Base-by-base conservation (phyloP, 2,797 vertebrate species). In the Macropus fuliginosus region DNA sequence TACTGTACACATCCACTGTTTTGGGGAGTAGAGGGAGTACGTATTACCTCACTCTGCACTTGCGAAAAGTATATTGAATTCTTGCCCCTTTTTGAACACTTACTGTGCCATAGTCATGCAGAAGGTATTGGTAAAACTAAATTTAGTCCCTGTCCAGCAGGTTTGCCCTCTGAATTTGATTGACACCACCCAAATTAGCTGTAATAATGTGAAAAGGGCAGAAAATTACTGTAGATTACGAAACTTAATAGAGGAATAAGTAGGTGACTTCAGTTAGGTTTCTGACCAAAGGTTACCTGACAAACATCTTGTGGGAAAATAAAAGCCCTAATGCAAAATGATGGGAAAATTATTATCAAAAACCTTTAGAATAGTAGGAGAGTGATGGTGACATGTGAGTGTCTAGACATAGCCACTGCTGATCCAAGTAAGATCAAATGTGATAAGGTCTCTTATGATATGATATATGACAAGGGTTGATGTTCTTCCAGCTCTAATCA, bases 91-190 rank as follows among this genome's bases (percentile, higher is more conserved):
- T 31, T 91, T 40, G 81, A 81, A 91, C 27, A 91, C 46, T 59
- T 92, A 91, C 34, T 91, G 6, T 11, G 55, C 12, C 40, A 54
- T 5, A 81, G 27, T 46, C 57, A 14, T 46, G n/a, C 10, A 56
- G 54, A 92, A 95, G 6, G 31, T 27, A 93, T 55, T 90, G 21
- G 56, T 91, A 90, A 90, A 95, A 90, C 62, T 93, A 91, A 95
- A 54, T n/a, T 90, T 4, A 1, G 14, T 59, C 91, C n/a, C 74
- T 94, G 27, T 29, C 24, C 28, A 81, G 24, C 57, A 24, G 54
- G 34, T 54, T 55, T 81, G 18, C 34, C 29, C 55, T 90, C 59
- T 81, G 31, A 94, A 92, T 93, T 95, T 93, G 0, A 21, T 46
- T 81, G 66, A 0, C 27, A 91, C 14, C 55, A 91, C 4, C 29